phyloP scores from a whole-genome alignment of 2,113 vertebrate genomes.

The Argyrosomus japonicus region DNA sequence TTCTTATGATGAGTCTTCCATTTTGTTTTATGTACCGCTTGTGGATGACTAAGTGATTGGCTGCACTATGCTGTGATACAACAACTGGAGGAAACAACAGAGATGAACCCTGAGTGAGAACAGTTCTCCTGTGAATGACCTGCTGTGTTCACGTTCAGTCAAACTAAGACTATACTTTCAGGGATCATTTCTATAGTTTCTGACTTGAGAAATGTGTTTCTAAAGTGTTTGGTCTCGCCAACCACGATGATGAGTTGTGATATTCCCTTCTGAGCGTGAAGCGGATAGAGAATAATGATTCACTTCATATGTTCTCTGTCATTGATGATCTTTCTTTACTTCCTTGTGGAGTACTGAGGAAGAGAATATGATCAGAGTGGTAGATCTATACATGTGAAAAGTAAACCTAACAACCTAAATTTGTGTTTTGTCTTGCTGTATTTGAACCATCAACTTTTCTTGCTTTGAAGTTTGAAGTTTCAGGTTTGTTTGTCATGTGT shows the following conservation, averaged over 20 bases:
- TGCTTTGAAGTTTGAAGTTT: too few species aligned
- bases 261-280: constrained; percentile 70
- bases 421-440: too few species aligned
- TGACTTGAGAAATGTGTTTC: constrained; percentile 76
- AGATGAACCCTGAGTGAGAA: constrained; percentile 33
- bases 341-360: not conserved
- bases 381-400: too few species aligned
- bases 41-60: not conserved
- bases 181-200: constrained; percentile 79
- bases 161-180: constrained; percentile 78
- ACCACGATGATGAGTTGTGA: constrained; percentile 69
- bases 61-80: not conserved
- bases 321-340: constrained; percentile 74
- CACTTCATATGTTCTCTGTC: not conserved
- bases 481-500: too few species aligned
- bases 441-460: too few species aligned
- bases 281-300: constrained; percentile 55
- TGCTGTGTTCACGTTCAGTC: rapidly evolving
- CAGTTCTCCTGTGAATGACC: rapidly evolving
- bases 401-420: too few species aligned
- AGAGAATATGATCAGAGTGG: not conserved
- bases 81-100: too few species aligned
- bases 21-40: too few species aligned
- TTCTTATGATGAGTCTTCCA: too few species aligned
- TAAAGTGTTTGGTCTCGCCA: constrained; percentile 70